phyloP scores from a whole-genome alignment of 2,113 vertebrate genomes.

The Chloebia gouldiae region DNA sequence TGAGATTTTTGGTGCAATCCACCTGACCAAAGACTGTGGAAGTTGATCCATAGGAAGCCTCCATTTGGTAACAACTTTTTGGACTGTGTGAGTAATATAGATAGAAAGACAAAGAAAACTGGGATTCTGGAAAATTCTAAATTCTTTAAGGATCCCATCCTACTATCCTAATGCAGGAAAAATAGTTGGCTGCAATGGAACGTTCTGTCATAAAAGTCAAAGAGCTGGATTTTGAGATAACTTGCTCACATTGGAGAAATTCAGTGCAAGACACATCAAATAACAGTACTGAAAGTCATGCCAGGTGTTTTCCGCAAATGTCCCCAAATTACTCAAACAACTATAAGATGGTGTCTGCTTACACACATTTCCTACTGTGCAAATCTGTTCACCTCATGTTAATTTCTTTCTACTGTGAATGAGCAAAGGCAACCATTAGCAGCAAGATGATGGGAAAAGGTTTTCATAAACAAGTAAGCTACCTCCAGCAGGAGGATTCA shows the following conservation, averaged over 20 bases:
- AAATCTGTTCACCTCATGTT: constrained; percentile 5
- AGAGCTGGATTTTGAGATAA: not conserved
- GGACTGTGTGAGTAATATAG: not conserved
- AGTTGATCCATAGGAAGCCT: not conserved
- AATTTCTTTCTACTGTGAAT: not conserved
- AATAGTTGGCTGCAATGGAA: not conserved
- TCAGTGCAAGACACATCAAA: not conserved
- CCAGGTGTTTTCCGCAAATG: not conserved
- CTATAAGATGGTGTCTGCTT: not conserved
- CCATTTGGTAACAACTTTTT: not conserved
- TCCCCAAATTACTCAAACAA: not conserved
- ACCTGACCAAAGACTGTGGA: not conserved
- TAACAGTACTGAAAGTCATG: not conserved
- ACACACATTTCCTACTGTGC: not conserved
- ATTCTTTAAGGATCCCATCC: not conserved
- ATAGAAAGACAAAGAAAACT: not conserved
- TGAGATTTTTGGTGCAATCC: not conserved
- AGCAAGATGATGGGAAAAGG: not conserved
- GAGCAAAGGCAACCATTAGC: not conserved
- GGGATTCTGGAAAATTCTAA: not conserved
- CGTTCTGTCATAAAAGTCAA: not conserved
- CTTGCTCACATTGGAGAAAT: not conserved
- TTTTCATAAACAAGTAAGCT: not conserved
- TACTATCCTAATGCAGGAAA: not conserved
- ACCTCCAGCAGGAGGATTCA: not conserved